phyloP scores from a whole-genome alignment of 2,113 vertebrate genomes.

The Mugil cephalus region DNA sequence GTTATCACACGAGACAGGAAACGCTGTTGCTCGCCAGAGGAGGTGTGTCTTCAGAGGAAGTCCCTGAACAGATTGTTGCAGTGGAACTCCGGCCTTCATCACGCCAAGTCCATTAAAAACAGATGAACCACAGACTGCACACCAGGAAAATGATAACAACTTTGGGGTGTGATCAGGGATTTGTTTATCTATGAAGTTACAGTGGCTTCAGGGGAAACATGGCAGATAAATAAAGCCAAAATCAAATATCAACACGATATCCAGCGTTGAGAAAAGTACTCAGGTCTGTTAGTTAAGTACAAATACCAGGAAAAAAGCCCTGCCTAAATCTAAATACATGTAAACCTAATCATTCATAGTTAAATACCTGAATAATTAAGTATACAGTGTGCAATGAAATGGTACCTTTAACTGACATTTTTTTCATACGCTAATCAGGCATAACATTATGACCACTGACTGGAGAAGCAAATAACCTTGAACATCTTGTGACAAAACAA shows the following conservation, averaged over 20 bases:
- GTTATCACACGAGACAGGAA: slow-evolving; percentile 77
- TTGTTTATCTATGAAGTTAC: neutral
- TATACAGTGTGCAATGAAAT: no score
- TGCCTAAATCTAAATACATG: no score
- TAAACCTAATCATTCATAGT: no score
- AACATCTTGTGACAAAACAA: no score
- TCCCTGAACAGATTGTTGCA: slow-evolving; percentile 48
- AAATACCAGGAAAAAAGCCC: no score
- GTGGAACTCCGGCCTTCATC: slow-evolving; percentile 42
- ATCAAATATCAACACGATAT: neutral
- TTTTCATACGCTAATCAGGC: no score
- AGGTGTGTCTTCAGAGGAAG: slow-evolving; percentile 67
- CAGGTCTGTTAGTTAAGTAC: no score
- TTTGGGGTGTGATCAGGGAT: slow-evolving; percentile 8
- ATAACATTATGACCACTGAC: no score
- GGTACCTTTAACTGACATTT: no score
- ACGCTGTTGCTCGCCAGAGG: slow-evolving; percentile 46
- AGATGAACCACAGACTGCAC: slow-evolving; percentile 49
- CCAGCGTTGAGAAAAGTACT: no score
- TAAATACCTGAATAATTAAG: no score
- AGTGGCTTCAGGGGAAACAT: slow-evolving; percentile 2
- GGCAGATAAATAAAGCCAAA: neutral
- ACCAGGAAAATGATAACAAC: slow-evolving; percentile 6
- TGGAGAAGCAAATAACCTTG: no score
- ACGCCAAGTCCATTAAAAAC: slow-evolving; percentile 42